phyloP scores from a whole-genome alignment of 2,797 vertebrate species.

The Coregonus ussuriensis region DNA sequence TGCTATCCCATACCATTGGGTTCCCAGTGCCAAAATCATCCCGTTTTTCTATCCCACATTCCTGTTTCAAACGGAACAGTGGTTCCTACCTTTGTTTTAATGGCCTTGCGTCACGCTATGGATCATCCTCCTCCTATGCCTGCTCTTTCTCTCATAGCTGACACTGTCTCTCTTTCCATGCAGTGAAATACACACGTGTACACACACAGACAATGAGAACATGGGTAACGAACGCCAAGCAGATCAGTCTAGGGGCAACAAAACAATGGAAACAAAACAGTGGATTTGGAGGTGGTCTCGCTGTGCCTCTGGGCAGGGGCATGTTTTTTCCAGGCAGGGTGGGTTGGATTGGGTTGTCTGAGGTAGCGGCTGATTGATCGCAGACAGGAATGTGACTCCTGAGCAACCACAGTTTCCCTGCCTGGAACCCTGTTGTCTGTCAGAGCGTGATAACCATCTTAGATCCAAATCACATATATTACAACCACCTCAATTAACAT shows the following conservation, averaged over 20 bases:
- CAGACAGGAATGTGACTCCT: slow-evolving; percentile 73
- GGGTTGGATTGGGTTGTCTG: slow-evolving; percentile 62
- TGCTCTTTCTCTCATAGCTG: background rate
- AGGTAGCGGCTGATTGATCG: slow-evolving; percentile 75
- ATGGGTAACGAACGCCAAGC: background rate
- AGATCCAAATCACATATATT: slow-evolving; percentile 32
- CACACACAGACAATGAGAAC: slow-evolving; percentile 9
- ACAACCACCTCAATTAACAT: background rate
- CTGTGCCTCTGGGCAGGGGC: background rate
- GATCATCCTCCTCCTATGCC: background rate
- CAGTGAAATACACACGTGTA: slow-evolving; percentile 14
- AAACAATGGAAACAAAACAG: slow-evolving; percentile 8
- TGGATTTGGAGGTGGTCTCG: slow-evolving; percentile 23
- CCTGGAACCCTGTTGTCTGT: slow-evolving; percentile 71
- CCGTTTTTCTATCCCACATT: slow-evolving; percentile 52
- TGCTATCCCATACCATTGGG: slow-evolving; percentile 61
- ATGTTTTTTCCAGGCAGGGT: slow-evolving; percentile 58
- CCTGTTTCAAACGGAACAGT: slow-evolving; percentile 55
- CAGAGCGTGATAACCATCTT: slow-evolving; percentile 54
- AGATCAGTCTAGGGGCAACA: background rate
- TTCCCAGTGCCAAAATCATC: slow-evolving; percentile 56
- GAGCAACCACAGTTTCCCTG: slow-evolving; percentile 65
- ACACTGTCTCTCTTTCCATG: slow-evolving; percentile 1
- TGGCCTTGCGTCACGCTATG: slow-evolving; percentile 32
- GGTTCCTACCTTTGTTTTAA: slow-evolving; percentile 52